phyloP scores from a whole-genome alignment of 2,113 vertebrate genomes.

The Holacanthus passer region DNA sequence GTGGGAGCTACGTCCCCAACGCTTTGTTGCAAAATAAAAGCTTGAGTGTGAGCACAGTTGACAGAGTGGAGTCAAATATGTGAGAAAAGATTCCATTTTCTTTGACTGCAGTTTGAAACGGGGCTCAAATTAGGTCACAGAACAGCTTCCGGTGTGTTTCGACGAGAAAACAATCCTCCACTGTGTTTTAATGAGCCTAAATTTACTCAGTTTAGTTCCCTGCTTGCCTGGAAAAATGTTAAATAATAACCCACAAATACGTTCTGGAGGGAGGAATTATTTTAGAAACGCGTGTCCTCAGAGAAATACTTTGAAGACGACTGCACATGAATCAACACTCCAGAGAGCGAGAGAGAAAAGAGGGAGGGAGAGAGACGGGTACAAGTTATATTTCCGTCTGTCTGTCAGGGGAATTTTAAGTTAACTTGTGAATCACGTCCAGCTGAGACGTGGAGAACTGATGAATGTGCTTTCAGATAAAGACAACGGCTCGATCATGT shows the following conservation, averaged over 20 bases:
- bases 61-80: neutral
- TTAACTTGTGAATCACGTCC: constrained; percentile 3
- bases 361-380: neutral
- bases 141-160: constrained; percentile 32
- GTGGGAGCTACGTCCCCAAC: no score
- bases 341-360: constrained; percentile 4
- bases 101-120: neutral
- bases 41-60: neutral
- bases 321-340: constrained; percentile 19
- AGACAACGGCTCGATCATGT: no score
- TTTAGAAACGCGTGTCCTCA: constrained; percentile 30
- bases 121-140: constrained; percentile 37
- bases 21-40: constrained; percentile 15
- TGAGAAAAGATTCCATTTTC: neutral
- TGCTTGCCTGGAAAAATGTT: constrained; percentile 21
- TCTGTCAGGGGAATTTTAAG: constrained; percentile 1
- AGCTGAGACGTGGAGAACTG: neutral
- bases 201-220: constrained; percentile 16
- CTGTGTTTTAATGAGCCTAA: constrained; percentile 39
- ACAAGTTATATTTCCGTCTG: neutral
- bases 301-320: constrained; percentile 32
- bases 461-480: neutral
- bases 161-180: neutral
- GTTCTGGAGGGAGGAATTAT: constrained; percentile 24
- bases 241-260: constrained; percentile 23